These are phyloP conservation scores for Lepidocyrtinus sp. DNA, from an alignment of 2,888 invertebrate genomes.

Conservation along the genomic window DNA sequence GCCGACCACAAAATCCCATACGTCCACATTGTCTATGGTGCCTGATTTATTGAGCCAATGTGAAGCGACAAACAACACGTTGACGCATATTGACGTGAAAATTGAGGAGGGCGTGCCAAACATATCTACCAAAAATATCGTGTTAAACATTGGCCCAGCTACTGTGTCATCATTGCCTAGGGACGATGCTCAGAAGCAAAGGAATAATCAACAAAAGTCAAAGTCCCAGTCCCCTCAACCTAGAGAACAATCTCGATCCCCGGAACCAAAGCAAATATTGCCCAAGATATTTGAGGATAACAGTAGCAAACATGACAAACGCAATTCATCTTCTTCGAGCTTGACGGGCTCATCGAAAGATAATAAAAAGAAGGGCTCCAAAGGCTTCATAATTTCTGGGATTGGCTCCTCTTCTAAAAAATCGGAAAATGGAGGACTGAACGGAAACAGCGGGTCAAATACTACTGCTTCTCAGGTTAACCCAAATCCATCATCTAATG, in stretches of 20 bases:
- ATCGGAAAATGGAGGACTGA: slow-evolving; percentile 51
- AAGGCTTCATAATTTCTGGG: slow-evolving; percentile 61
- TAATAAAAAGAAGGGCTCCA: slow-evolving; percentile 58
- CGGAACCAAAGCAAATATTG: slow-evolving; percentile 65
- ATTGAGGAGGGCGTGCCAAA: slow-evolving; percentile 62
- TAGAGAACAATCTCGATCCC: slow-evolving; percentile 44
- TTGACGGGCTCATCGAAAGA: slow-evolving; percentile 50
- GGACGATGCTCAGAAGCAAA: neutral
- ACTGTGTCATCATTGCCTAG: neutral
- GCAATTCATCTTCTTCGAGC: slow-evolving; percentile 57
- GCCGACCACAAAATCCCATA: slow-evolving; percentile 46
- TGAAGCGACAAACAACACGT: slow-evolving; percentile 64
- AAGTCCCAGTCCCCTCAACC: slow-evolving; percentile 50
- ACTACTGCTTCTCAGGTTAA: neutral
- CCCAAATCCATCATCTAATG: neutral
- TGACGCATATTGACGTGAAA: slow-evolving; percentile 66
- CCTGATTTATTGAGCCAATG: slow-evolving; percentile 69
- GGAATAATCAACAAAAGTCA: slow-evolving; percentile 19
- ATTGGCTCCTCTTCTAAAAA: slow-evolving; percentile 58
- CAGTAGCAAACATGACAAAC: slow-evolving; percentile 62
- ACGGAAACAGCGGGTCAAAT: slow-evolving; percentile 42
- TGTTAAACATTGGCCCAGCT: slow-evolving; percentile 51
- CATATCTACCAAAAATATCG: slow-evolving; percentile 47
- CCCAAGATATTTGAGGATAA: slow-evolving; percentile 69
- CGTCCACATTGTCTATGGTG: slow-evolving; percentile 67